A percentile compares a stretch with the other conserved stretches of the same genome.
Evolutionary conservation across 30 jellyfish, hydroid and myxozoan genomes (phyloP).

Genomic region (Turritopsis dohrnii): DNA sequence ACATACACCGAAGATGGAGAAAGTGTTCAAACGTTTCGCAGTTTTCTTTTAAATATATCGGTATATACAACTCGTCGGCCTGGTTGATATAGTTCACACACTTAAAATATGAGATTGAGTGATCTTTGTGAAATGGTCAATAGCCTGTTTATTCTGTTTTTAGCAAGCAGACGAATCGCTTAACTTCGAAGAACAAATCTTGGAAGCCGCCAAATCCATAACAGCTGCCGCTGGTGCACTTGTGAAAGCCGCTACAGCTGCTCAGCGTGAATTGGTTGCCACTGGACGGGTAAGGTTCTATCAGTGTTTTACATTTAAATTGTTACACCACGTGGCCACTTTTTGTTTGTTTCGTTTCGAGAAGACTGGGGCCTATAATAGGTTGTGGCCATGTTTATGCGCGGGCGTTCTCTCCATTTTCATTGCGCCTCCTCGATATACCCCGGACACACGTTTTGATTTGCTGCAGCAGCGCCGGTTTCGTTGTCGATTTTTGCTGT

Average conservation of each 20-base stretch:
- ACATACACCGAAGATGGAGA: neutral
- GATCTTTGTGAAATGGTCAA: neutral
- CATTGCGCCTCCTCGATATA: neutral
- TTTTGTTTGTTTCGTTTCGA: neutral
- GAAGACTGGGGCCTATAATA: constrained; percentile 45
- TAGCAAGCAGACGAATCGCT: constrained; percentile 92
- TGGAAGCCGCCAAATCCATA: constrained; percentile 98
- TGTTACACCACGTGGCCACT: neutral
- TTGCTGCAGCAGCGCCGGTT: neutral
- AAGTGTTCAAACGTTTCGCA: neutral
- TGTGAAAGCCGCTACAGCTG: constrained; percentile 94
- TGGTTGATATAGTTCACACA: too few relatives aligned
- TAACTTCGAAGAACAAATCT: constrained; percentile 93
- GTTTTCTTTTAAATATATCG: neutral
- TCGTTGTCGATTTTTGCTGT: neutral
- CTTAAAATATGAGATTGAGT: too few relatives aligned
- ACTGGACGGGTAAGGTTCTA: constrained; percentile 73
- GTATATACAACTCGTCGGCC: neutral
- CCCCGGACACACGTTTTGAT: neutral
- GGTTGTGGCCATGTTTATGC: neutral
- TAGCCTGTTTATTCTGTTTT: neutral
- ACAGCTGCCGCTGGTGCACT: constrained; percentile 98
- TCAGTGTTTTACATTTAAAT: neutral
- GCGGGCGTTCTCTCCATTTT: neutral
- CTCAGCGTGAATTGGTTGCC: constrained; percentile 97